Base-by-base conservation (phyloP, 2,113 vertebrate genomes). In the Callocephalon fimbriatum region DNA sequence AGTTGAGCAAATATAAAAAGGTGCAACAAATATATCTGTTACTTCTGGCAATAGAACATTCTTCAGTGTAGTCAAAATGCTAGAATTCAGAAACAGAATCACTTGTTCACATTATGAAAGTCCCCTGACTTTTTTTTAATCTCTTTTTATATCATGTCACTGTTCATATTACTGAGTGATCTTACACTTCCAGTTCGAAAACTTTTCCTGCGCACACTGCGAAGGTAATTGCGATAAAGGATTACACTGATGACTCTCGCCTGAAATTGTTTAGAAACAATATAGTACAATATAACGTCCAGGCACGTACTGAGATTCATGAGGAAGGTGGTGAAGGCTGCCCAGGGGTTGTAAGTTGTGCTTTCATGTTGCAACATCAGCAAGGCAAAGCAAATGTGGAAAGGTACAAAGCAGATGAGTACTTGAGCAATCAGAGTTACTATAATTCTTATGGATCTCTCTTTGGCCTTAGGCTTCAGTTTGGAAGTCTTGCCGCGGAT, bases 241-340 rank as follows among this genome's bases (percentile, higher is more conserved):
- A 99, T 99, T 75, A 99, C 99, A 0, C 99, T 99, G 86, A 99
- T 99, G 79, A 99, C 99, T 79, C 99, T 96, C 23, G 99, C 99
- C 94, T 99, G 99, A 97, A 99, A 99, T 95, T 99, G 99, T 95
- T 99, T 99, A 42, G 99, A 99, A 68, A 99, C 99, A 0, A 99
- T 99, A 73, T 99, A 99, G 89, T 99, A 99, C 42, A 99, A 98
- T n/a, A 99, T 99, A 22, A 99, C 98, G 3, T 99, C 99, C 81
- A 99, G 61, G 59, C 99, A 99, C 0, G 99, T 99, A 93, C 99
- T 99, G 92, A 99, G 97, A 92, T 99, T 99, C 99, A 99, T 99
- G 86, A 99, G 98, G 93, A 99, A 99, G 15, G 99, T 99, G 81
- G 99, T 99, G 76, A 99, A 99, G 85, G 98, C 98, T 4, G 98